Conservation (phyloP, 2,113 vertebrate species). For the Chaetodon auriga region DNA sequence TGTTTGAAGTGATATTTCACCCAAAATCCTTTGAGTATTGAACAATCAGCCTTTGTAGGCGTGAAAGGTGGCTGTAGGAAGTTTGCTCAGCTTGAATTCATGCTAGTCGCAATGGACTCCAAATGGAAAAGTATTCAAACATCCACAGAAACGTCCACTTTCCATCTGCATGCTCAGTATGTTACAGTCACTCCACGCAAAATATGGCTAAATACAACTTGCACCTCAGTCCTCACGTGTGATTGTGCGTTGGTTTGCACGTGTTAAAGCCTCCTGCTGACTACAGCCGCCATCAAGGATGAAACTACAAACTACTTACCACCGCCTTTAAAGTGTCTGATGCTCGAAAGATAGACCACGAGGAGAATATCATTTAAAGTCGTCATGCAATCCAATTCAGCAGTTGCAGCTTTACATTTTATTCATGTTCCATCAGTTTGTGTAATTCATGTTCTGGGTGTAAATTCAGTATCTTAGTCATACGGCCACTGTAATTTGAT, state of each 20-base stretch:
- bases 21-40: constrained; percentile 35
- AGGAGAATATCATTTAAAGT: constrained; percentile 17
- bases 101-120: background rate
- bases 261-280: constrained; percentile 35
- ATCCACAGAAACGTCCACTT: background rate
- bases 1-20: constrained; percentile 46
- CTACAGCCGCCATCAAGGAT: constrained; percentile 16
- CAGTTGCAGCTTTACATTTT: background rate
- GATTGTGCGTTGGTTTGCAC: constrained; percentile 9
- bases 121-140: background rate
- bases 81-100: background rate
- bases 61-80: constrained; percentile 13
- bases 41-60: constrained; percentile 21
- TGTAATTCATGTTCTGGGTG: background rate
- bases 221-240: background rate
- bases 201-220: constrained; percentile 10
- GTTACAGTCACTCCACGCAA: constrained; percentile 1
- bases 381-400: constrained; percentile 4
- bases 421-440: constrained; percentile 21
- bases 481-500: constrained; percentile 23
- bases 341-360: background rate
- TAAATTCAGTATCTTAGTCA: constrained; percentile 6
- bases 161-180: constrained; percentile 27
- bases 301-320: constrained; percentile 30
- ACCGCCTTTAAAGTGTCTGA: constrained; percentile 17